Evolutionary conservation across 2,797 vertebrate species (phyloP), one percentile per base, ranked within the genome.

Genomic region (Peromyscus eremicus): DNA sequence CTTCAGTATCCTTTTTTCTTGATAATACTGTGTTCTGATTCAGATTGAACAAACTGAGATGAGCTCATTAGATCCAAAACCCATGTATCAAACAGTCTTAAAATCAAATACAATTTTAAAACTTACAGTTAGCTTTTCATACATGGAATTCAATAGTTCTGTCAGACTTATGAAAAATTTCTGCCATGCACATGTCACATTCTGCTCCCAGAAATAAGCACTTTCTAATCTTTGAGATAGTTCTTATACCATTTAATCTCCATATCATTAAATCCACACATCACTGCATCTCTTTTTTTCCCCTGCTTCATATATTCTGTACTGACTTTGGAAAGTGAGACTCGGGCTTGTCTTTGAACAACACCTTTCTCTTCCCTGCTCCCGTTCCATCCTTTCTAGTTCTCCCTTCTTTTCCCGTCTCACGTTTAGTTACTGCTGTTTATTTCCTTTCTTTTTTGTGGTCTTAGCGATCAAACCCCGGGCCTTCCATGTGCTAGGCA

Each of bases 11-110:
- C 68, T 73, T 91, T 97, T 87, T 93, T 86, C 29, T 73, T 46
- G 13, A 34, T 93, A 55, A 16, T 89, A 80, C 27, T 83, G 70
- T 94, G 3, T 94, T 95, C 49, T 93, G 34, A 93, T 91, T 91
- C 37, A 95, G 85, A 91, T 81, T 21, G 91, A 62, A 70, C 88
- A 92, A 94, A 95, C 25, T 32, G 13, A 27, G 46, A 71, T 13
- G 94, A 75, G 34, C 32, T 94, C 86, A 82, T 37, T 91, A 94
- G 92, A 81, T 17, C 23, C 23, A 60, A 95, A 94, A 71, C 6
- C 14, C 17, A 64, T 76, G 13, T 90, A 89, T 95, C 87, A 92
- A 84, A 87, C 95, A 95, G 4, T 80, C 89, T 80, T 84, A 94
- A 57, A 84, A 40, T 80, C 43, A 89, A 85, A 81, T 75, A 71